Conservation (phyloP, 2,797 vertebrate species). For the Myripristis murdjan region DNA sequence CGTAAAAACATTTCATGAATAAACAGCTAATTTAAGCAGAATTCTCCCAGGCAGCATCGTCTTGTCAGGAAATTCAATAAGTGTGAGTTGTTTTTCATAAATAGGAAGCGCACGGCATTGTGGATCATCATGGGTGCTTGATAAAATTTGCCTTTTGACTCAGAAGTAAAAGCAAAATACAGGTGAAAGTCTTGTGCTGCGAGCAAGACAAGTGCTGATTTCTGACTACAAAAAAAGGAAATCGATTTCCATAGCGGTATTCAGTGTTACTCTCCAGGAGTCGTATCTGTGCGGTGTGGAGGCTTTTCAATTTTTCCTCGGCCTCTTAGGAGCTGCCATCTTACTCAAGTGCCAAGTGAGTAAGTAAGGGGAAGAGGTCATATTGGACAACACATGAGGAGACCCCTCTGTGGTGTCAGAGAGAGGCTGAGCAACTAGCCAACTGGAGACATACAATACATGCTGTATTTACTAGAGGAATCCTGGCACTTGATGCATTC, state of each 20-base stretch:
- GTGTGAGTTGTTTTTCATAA: neutral
- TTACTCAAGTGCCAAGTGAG: conserved; percentile 90
- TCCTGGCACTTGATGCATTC: no score
- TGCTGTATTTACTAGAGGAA: conserved; percentile 14
- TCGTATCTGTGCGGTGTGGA: neutral
- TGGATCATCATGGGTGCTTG: conserved; percentile 31
- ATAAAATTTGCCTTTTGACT: conserved; percentile 7
- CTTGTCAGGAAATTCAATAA: conserved; percentile 52
- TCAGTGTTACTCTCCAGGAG: neutral
- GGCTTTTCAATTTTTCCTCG: conserved; percentile 78
- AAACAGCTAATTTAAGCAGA: conserved; percentile 55
- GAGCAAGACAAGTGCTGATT: neutral
- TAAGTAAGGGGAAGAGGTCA: conserved; percentile 57
- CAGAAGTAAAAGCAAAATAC: conserved; percentile 15
- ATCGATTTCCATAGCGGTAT: neutral
- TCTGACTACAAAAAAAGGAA: neutral
- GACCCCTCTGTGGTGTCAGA: neutral
- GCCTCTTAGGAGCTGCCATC: conserved; percentile 89
- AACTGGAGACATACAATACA: conserved; percentile 60
- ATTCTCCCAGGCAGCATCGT: conserved; percentile 37
- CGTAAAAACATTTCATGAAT: conserved; percentile 35
- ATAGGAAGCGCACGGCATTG: neutral
- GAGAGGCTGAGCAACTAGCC: conserved; percentile 82
- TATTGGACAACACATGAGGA: conserved; percentile 63
- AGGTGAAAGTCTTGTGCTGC: neutral